A percentile compares a stretch with the other conserved stretches of the same genome.
Conservation (phyloP, 2,113 vertebrate genomes). For the Uropsilus gracilis region DNA sequence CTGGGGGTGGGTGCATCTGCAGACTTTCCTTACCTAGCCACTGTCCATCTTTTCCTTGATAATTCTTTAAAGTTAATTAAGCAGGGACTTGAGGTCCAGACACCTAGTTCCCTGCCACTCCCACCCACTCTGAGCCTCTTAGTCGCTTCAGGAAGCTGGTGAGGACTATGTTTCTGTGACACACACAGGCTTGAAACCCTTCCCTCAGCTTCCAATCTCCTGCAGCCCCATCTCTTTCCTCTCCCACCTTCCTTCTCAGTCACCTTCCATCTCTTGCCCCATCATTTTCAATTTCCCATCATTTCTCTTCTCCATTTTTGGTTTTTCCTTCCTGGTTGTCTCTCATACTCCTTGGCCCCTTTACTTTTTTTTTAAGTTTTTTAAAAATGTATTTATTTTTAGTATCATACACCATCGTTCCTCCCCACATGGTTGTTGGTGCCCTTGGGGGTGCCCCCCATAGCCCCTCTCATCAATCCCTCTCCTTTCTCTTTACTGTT, state of each 20-base stretch:
- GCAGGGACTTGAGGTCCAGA: not conserved
- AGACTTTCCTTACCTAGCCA: not conserved
- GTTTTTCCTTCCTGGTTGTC: not conserved
- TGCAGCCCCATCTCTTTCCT: too few relatives aligned
- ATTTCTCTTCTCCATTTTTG: not conserved
- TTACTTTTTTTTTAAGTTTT: too few relatives aligned
- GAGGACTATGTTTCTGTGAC: not conserved
- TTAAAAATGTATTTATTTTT: too few relatives aligned
- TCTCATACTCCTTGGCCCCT: not conserved
- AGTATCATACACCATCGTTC: too few relatives aligned
- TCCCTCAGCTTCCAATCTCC: too few relatives aligned
- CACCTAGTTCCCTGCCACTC: too few relatives aligned
- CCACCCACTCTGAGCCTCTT: not conserved
- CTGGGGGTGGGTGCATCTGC: accelerated
- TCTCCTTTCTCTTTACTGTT: too few relatives aligned
- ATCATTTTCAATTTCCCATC: too few relatives aligned
- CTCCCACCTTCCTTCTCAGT: not conserved
- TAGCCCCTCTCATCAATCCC: too few relatives aligned
- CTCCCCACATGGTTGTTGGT: too few relatives aligned
- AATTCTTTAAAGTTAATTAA: not conserved
- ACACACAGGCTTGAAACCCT: too few relatives aligned
- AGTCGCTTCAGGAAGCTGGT: accelerated
- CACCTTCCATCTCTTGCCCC: not conserved
- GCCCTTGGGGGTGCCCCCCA: too few relatives aligned
- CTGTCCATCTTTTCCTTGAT: not conserved